Percentiles rank a stretch among this genome's conserved stretches.
Evolutionary conservation across 2,113 vertebrate species (phyloP).

Genomic region (Lynx canadensis): DNA sequence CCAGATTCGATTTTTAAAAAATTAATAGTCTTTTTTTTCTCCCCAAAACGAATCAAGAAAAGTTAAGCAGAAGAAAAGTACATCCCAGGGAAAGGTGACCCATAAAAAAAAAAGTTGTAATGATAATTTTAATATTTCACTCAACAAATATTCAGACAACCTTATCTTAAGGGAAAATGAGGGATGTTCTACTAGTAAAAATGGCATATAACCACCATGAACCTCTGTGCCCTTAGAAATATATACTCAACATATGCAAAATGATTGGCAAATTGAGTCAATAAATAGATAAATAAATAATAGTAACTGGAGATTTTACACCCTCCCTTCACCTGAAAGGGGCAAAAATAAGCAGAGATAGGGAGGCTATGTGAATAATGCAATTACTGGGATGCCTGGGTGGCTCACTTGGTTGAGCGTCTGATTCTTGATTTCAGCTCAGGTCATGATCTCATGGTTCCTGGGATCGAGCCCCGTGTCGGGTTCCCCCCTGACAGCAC

Average conservation of each 20-base stretch:
- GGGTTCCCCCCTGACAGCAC: no score
- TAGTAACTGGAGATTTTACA: accelerated
- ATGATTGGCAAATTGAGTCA: not conserved
- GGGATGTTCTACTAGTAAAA: no score
- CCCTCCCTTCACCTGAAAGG: not conserved
- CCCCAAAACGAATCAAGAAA: not conserved
- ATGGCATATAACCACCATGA: accelerated
- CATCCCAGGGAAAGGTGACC: not conserved
- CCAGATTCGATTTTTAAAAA: not conserved
- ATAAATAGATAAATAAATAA: not conserved
- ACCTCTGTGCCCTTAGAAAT: not conserved
- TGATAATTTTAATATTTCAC: not conserved
- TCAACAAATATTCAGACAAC: not conserved
- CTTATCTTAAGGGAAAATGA: not conserved
- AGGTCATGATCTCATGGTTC: no score
- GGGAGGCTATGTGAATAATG: not conserved
- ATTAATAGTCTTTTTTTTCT: no score
- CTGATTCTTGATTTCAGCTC: no score
- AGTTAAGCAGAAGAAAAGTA: not conserved
- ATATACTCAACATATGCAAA: not conserved
- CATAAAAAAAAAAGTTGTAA: not conserved
- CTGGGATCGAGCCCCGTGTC: no score
- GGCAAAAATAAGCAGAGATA: not conserved
- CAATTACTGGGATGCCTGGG: no score
- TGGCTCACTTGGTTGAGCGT: no score